Evolutionary conservation across 2,797 vertebrate genomes (phyloP), one percentile per base, ranked within the genome.

Genomic region (Pipistrellus pipistrellus): DNA sequence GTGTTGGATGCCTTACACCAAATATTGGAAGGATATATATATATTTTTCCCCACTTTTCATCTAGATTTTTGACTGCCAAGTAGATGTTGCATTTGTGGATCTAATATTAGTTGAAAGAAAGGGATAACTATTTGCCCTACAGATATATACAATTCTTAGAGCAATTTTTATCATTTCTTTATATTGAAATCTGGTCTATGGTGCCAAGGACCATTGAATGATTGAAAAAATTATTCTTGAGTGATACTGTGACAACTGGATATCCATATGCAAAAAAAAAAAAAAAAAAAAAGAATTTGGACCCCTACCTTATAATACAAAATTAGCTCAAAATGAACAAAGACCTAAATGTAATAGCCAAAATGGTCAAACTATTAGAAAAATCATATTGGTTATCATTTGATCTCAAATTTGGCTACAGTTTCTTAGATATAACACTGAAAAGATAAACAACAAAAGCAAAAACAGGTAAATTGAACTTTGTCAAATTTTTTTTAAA

Each of bases 41-140:
- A 53, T 53, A 53, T 62, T 64, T 27, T 46, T 20, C 38, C 38
- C 18, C 4, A 30, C 4, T 30, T 68, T 87, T 86, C 21, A 46
- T 64, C 9, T 11, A 48, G 13, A 62, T 86, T 20, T 30, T 78
- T 87, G 27, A 55, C 32, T 69, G 14, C 17, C 66, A 72, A 4
- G 41, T 84, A 85, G 13, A 44, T 89, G 41, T n/a, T 88, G 1
- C 4, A 90, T 83, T 68, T 89, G 35, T 89, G 35, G 17, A 20
- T 91, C 46, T 94, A 21, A 27, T 62, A 83, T 82, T 46, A 89
- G 14, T 80, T 90, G 80, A 93, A 35, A 73, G 48, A 89, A 89
- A 83, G 17, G 48, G 53, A 2, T 53, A 53, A 27, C 35, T 80
- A 71, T 93, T 76, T 96, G 32, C 46, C 46, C 46, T 88, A 88